These are phyloP conservation scores for Pristionchus exspectatus DNA, from an alignment of 2,888 invertebrate genomes.

Conservation along the genomic window DNA sequence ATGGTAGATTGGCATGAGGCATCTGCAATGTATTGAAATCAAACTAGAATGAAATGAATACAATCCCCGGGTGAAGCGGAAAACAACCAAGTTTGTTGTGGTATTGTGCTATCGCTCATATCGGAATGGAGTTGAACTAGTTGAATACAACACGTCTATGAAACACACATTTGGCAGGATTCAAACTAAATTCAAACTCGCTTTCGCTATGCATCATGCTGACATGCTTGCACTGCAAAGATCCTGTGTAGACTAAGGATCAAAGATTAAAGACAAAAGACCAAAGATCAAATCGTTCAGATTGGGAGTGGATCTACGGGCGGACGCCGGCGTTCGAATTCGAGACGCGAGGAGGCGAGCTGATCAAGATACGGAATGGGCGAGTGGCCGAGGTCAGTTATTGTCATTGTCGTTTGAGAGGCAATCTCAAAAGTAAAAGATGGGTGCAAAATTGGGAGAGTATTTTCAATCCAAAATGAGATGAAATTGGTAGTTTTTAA, in stretches of 20 bases:
- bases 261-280: no score
- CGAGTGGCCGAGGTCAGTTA: not conserved
- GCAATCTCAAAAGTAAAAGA: no score
- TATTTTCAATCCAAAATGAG: no score
- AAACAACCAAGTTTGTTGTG: no score
- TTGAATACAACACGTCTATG: not conserved
- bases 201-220: not conserved
- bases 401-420: no score
- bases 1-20: no score
- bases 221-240: no score
- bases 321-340: slow-evolving; percentile 88
- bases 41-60: not conserved
- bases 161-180: not conserved
- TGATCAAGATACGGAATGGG: slow-evolving; percentile 21
- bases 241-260: no score
- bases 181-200: not conserved
- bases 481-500: no score
- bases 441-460: no score
- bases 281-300: not conserved
- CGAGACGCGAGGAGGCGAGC: not conserved
- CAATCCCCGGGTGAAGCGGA: not conserved
- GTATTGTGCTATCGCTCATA: no score
- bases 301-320: slow-evolving; percentile 92
- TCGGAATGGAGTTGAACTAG: not conserved
- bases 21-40: no score